Percentiles rank a stretch among this genome's conserved stretches.
Evolutionary conservation across 2,797 vertebrate genomes (phyloP).

Genomic region (Helarctos malayanus): DNA sequence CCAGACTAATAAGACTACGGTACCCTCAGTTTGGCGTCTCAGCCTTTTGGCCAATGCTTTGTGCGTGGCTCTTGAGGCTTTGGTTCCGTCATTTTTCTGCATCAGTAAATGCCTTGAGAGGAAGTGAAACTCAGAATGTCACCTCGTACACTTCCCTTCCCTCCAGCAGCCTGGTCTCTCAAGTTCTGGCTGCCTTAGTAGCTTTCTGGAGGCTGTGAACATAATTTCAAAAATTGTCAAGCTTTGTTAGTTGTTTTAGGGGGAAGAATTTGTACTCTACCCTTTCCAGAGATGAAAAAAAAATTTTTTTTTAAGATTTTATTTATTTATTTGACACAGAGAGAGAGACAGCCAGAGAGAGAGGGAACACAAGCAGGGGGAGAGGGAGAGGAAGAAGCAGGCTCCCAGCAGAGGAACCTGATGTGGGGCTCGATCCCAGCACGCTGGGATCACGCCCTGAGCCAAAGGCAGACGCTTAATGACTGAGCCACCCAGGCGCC

Average conservation of each 20-base stretch:
- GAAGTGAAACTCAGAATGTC: not conserved
- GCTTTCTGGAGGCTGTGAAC: not conserved
- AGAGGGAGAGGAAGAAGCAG: too few relatives aligned
- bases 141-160: not conserved
- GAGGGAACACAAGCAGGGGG: too few relatives aligned
- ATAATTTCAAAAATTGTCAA: constrained; percentile 19
- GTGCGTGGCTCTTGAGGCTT: not conserved
- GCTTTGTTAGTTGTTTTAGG: not conserved
- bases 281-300: not conserved
- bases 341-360: too few relatives aligned
- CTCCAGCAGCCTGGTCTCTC: not conserved
- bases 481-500: too few relatives aligned
- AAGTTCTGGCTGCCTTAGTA: not conserved
- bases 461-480: too few relatives aligned
- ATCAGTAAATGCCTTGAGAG: constrained; percentile 15
- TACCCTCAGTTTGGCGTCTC: not conserved
- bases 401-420: too few relatives aligned
- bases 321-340: too few relatives aligned
- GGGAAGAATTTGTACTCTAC: not conserved
- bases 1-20: not conserved
- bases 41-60: not conserved
- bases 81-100: not conserved
- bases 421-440: too few relatives aligned
- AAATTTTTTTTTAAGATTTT: too few relatives aligned
- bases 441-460: too few relatives aligned